Base-by-base conservation (phyloP, 2,797 vertebrate genomes). In the Muraenolepis orangiensis region DNA sequence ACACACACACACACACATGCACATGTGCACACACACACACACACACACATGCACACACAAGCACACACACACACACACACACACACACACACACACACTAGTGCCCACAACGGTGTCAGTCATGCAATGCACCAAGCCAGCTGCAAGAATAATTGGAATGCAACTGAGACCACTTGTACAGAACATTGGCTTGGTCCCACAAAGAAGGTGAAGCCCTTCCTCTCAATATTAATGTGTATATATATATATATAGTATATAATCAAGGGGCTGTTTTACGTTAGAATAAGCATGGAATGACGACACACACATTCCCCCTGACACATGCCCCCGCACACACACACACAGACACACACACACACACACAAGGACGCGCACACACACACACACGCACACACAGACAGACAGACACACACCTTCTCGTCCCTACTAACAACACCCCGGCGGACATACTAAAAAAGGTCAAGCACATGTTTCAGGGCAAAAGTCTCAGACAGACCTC, bases 381-480 rank as follows among this genome's bases (percentile, higher is more conserved):
- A 4, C 32, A 34, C 32, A 57, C 46, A 57, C 3, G 6, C 51
- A 23, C 51, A 57, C 51, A 57, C 51, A 57, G 20, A 57, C 51
- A 57, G 18, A 57, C 46, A 57, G 18, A 57, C 46, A 57, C 46
- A 57, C 46, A 66, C 69, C 42, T 29, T n/a, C 70, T 72, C n/a
- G n/a, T n/a, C 66, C 66, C 36, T 34, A 20, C 73, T 72, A 67
- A 32, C 68, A 20, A 32, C 6, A 3, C 72, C 74, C 36, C 75
- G 26, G 1, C 51, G 7, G 57, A 64, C 57, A n/a, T 26, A 26
- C 26, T 64, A 26, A 64, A 23, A 87, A 90, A 89, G 86, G 87
- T 89, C 84, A 83, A 34, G 42, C 76, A 42, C 36, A 82, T 85
- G 77, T 86, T 78, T 87, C 77, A 68, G 73, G 76, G 61, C 42